These are phyloP conservation scores for Symphodus melops DNA, from an alignment of 2,113 vertebrate genomes.

Conservation along the genomic window DNA sequence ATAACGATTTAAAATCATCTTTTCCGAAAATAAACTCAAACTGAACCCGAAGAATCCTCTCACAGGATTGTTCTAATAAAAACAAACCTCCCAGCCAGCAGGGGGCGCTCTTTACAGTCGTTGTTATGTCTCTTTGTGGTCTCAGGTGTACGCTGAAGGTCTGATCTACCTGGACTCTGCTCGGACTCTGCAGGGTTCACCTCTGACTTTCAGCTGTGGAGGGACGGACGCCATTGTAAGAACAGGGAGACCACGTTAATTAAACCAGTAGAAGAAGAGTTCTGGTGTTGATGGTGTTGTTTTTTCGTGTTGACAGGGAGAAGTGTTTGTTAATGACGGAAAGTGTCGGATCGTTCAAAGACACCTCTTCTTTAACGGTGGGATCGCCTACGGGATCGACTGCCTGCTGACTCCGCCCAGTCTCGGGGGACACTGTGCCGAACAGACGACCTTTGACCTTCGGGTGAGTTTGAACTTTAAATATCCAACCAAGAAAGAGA, in stretches of 20 bases:
- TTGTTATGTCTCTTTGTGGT: background rate
- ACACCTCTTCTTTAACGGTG: constrained; percentile 86
- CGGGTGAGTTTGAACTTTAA: constrained; percentile 67
- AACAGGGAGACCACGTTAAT: constrained; percentile 9
- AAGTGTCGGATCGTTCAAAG: constrained; percentile 88
- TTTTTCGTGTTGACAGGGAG: constrained; percentile 79
- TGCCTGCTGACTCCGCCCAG: constrained; percentile 90
- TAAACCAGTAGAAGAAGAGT: background rate
- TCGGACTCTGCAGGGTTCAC: constrained; percentile 90
- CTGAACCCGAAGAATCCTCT: no score
- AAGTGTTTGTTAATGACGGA: constrained; percentile 86
- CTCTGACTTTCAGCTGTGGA: constrained; percentile 86
- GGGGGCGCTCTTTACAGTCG: background rate
- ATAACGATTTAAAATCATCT: background rate
- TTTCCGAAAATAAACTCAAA: background rate
- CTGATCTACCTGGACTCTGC: constrained; percentile 74
- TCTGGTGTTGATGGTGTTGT: background rate
- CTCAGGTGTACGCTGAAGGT: constrained; percentile 75
- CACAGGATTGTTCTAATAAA: no score
- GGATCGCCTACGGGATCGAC: constrained; percentile 91
- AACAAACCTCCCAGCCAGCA: no score
- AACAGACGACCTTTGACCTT: constrained; percentile 75
- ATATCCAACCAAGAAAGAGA: background rate
- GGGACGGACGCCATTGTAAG: constrained; percentile 84
- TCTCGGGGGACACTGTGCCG: constrained; percentile 91